A percentile compares a stretch with the other conserved stretches of the same genome.
Evolutionary conservation across 2,888 invertebrate genomes (phyloP).

Genomic region (Azorinus chamasolen): DNA sequence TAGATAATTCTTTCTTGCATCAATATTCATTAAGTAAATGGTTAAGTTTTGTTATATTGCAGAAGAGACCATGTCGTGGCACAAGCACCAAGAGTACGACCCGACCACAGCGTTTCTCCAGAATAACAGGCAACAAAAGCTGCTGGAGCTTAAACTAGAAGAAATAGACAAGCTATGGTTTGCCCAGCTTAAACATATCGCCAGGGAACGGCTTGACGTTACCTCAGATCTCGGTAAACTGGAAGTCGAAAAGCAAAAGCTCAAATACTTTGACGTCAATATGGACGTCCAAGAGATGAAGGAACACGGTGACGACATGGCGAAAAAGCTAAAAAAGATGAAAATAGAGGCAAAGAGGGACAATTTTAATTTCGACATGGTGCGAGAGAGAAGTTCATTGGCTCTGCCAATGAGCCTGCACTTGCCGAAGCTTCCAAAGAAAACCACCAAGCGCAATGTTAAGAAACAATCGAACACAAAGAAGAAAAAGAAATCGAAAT

Average conservation of each 20-base stretch:
- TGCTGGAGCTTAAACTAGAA: constrained; percentile 39
- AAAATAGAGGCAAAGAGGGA: constrained; percentile 40
- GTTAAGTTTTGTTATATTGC: no score
- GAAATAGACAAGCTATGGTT: constrained; percentile 54
- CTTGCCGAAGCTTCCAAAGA: no score
- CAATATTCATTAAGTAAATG: no score
- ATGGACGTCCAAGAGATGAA: constrained; percentile 43
- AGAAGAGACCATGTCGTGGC: constrained; percentile 42
- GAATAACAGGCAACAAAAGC: constrained; percentile 53
- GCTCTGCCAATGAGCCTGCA: no score
- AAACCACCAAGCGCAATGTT: no score
- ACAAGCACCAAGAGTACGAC: constrained; percentile 50
- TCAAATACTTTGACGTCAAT: constrained; percentile 40
- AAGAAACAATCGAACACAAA: no score
- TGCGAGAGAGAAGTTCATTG: neutral
- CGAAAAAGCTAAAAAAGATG: constrained; percentile 28
- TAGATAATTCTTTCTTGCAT: no score
- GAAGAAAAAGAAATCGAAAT: no score
- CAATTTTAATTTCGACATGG: constrained; percentile 54
- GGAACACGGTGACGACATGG: constrained; percentile 36
- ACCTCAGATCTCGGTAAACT: constrained; percentile 40
- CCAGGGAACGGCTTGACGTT: constrained; percentile 41
- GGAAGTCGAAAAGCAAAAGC: constrained; percentile 30
- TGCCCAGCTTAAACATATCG: constrained; percentile 34
- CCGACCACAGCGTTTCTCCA: constrained; percentile 53